Conservation (phyloP, 1,140 invertebrate genomes). For the Campoletis sonorensis region DNA sequence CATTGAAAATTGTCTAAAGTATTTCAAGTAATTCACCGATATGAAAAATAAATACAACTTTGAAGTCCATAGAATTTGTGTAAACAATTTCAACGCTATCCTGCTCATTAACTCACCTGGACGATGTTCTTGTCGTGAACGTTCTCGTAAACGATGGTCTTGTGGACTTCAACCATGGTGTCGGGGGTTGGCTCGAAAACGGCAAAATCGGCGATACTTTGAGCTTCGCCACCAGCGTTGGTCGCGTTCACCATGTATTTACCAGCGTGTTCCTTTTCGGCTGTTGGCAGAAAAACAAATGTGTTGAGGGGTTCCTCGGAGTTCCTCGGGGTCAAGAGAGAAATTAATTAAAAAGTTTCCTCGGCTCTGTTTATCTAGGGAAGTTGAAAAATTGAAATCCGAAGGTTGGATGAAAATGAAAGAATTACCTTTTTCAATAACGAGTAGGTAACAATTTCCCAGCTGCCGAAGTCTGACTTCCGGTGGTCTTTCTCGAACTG, state of each 20-base stretch:
- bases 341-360: too few relatives aligned
- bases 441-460: slow-evolving; percentile 82
- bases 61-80: not conserved
- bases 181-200: slow-evolving; percentile 84
- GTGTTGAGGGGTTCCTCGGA: too few relatives aligned
- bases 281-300: slow-evolving; percentile 68
- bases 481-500: slow-evolving; percentile 75
- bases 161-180: slow-evolving; percentile 82
- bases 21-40: not conserved
- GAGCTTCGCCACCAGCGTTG: slow-evolving; percentile 86
- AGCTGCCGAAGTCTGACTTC: slow-evolving; percentile 79
- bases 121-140: slow-evolving; percentile 70
- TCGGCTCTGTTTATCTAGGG: too few relatives aligned
- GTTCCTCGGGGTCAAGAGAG: too few relatives aligned
- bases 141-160: slow-evolving; percentile 81
- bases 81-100: not conserved
- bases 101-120: slow-evolving; percentile 62
- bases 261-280: slow-evolving; percentile 80
- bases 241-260: slow-evolving; percentile 85
- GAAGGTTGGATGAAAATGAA: not conserved
- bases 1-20: not conserved
- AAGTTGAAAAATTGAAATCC: too few relatives aligned
- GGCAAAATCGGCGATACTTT: slow-evolving; percentile 86
- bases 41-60: not conserved
- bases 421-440: slow-evolving; percentile 83